A percentile compares a stretch with the other conserved stretches of the same genome.
phyloP scores from a whole-genome alignment of 1,140 invertebrate genomes.

The Drosophila gunungcola region DNA sequence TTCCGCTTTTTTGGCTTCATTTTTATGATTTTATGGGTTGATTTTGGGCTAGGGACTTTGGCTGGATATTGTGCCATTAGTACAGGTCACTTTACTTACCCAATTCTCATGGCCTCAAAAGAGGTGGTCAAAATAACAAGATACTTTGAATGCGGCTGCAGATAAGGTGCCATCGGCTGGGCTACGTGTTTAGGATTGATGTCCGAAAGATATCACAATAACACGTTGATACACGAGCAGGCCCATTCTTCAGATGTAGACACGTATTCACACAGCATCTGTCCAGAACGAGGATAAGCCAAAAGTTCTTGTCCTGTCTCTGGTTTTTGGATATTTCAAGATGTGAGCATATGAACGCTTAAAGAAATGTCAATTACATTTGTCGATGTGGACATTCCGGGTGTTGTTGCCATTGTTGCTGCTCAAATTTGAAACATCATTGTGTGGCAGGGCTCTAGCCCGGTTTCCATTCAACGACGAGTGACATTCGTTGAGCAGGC shows the following conservation, averaged over 20 bases:
- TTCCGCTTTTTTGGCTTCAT: constrained; percentile 7
- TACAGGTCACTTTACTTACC: constrained; percentile 29
- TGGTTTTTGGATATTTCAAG: constrained; percentile 40
- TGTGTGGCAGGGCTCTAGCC: not conserved
- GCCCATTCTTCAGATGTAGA: constrained; percentile 10
- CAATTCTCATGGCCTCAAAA: not conserved
- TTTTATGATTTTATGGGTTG: constrained; percentile 52
- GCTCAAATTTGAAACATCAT: constrained; percentile 41
- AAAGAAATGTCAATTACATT: constrained; percentile 67
- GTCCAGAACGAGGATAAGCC: constrained; percentile 20
- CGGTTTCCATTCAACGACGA: constrained; percentile 11
- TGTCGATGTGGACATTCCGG: constrained; percentile 46
- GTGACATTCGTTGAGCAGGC: constrained; percentile 48
- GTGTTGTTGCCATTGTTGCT: constrained; percentile 28
- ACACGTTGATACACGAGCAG: constrained; percentile 1
- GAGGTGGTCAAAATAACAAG: not conserved
- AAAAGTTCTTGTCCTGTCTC: constrained; percentile 27
- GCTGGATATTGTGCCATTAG: constrained; percentile 11
- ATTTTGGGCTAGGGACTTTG: constrained; percentile 9
- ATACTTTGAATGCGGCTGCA: constrained; percentile 6
- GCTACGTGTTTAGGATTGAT: constrained; percentile 6
- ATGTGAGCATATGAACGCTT: constrained; percentile 31
- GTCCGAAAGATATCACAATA: constrained; percentile 5
- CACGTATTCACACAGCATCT: constrained; percentile 32
- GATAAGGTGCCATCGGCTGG: constrained; percentile 18